These are phyloP conservation scores for Drosophila mettleri DNA, from an alignment of 2,888 invertebrate species.

Conservation along the genomic window DNA sequence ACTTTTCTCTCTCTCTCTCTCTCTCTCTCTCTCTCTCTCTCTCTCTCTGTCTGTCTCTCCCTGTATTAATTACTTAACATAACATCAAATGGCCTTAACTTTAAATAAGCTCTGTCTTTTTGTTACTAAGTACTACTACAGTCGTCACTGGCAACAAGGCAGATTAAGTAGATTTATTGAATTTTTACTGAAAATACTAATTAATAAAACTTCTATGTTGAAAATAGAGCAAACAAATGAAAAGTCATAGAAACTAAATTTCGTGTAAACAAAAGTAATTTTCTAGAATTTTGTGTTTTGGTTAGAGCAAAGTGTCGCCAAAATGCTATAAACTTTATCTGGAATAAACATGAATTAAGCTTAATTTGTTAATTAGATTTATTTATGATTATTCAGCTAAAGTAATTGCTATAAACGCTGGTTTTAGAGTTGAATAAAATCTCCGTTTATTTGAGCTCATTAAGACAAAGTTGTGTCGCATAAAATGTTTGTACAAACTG, in stretches of 20 bases:
- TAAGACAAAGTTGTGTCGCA: neutral
- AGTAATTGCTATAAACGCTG: no score
- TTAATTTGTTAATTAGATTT: neutral
- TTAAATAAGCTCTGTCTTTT: no score
- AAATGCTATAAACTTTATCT: no score
- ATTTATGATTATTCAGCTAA: no score
- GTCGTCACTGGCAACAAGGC: no score
- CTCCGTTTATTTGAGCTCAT: conserved; percentile 2
- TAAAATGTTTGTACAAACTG: conserved; percentile 8
- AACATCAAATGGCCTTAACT: neutral
- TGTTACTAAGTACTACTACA: no score
- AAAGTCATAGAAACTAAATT: neutral
- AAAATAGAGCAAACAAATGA: neutral
- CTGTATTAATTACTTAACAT: no score
- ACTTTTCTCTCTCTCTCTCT: neutral
- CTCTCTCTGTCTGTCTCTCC: neutral
- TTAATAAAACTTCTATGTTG: no score
- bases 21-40: neutral
- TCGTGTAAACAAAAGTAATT: no score
- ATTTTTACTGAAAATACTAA: neutral
- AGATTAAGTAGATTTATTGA: neutral
- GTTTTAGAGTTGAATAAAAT: neutral
- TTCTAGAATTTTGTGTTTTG: no score
- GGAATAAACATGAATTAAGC: neutral
- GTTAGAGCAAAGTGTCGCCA: no score